These are phyloP conservation scores for Halocaridina rubra DNA, from an alignment of 2,888 invertebrate species.

Conservation along the genomic window DNA sequence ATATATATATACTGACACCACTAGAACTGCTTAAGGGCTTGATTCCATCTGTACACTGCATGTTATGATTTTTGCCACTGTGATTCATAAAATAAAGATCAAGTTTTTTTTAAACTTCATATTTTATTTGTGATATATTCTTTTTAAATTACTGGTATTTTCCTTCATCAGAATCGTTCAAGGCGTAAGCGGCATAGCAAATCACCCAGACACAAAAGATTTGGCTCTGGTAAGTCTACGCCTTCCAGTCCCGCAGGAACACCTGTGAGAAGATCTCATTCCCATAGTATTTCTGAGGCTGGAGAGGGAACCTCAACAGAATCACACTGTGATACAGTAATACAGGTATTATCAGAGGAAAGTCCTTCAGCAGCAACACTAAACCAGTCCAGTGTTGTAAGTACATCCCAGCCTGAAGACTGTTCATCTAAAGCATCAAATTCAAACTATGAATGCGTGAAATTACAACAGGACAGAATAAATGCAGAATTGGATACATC, in stretches of 20 bases:
- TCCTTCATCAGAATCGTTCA: background rate
- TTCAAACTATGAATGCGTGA: background rate
- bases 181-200: background rate
- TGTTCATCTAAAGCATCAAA: background rate
- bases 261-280: background rate
- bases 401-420: background rate
- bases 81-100: too few species aligned
- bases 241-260: background rate
- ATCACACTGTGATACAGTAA: too few species aligned
- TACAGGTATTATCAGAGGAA: background rate
- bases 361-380: background rate
- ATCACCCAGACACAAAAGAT: background rate
- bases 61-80: too few species aligned
- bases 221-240: background rate
- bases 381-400: background rate
- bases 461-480: background rate
- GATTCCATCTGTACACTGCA: too few species aligned
- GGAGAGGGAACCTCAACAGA: background rate
- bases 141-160: background rate
- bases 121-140: too few species aligned
- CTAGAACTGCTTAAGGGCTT: too few species aligned
- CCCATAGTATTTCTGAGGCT: background rate
- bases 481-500: background rate
- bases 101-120: too few species aligned
- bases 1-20: too few species aligned